These are phyloP conservation scores for Lagorchestes hirsutus DNA, from an alignment of 2,797 vertebrate genomes.

Conservation along the genomic window DNA sequence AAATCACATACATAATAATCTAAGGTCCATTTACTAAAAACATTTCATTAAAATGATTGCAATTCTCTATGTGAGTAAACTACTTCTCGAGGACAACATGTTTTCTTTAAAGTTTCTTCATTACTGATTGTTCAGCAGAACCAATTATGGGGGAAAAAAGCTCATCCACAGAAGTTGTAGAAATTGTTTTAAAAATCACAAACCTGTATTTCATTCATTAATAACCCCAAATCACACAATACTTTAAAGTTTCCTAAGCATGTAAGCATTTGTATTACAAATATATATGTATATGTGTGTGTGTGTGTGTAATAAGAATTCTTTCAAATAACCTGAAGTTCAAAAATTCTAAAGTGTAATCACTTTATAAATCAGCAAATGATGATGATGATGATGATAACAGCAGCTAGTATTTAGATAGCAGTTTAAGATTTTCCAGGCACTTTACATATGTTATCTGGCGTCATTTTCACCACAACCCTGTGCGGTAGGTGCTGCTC, in stretches of 20 bases:
- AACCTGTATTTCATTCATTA: neutral
- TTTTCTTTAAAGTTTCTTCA: slow-evolving; percentile 26
- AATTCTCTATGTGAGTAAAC: neutral
- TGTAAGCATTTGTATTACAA: neutral
- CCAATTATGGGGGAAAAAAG: neutral
- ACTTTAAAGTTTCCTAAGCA: neutral
- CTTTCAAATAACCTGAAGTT: neutral
- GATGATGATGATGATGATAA: neutral
- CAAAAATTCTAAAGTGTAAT: neutral
- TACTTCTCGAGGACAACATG: neutral
- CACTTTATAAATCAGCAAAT: neutral
- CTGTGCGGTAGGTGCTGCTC: neutral
- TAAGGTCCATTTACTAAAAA: neutral
- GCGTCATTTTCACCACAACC: neutral
- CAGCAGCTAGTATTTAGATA: neutral
- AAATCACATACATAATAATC: neutral
- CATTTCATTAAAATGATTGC: neutral
- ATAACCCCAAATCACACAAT: neutral
- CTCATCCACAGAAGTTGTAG: slow-evolving; percentile 26
- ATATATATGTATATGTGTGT: neutral
- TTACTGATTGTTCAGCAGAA: slow-evolving; percentile 24
- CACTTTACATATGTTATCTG: neutral
- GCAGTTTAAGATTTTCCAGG: neutral
- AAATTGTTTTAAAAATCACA: slow-evolving; percentile 4
- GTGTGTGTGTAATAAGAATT: neutral